phyloP scores from a whole-genome alignment of 1,140 invertebrate genomes.

The Mesaphorura yosii region DNA sequence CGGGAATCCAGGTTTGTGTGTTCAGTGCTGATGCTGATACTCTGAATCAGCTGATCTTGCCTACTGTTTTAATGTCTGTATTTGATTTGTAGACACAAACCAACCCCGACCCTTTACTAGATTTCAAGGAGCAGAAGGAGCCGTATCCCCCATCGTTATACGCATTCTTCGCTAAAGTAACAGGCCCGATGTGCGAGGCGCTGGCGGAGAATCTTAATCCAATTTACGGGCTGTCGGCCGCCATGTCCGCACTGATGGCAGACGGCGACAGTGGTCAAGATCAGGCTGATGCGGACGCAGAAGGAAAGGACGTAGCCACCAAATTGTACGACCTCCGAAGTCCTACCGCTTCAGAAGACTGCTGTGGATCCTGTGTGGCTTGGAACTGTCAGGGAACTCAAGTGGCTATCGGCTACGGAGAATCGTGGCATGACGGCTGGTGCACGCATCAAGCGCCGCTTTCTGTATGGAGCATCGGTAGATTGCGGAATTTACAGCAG shows the following conservation, averaged over 20 bases:
- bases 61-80: too few species aligned
- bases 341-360: constrained; percentile 12
- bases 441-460: constrained; percentile 22
- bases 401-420: constrained; percentile 24
- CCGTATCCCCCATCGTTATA: constrained; percentile 24
- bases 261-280: constrained; percentile 6
- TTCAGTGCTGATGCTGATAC: too few species aligned
- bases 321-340: constrained; percentile 15
- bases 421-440: constrained; percentile 15
- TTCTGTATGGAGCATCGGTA: constrained; percentile 23
- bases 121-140: too few species aligned
- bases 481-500: too few species aligned
- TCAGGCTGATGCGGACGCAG: background rate
- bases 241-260: too few species aligned
- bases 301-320: background rate
- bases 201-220: constrained; percentile 21
- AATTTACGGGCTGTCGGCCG: constrained; percentile 8
- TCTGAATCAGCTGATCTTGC: too few species aligned
- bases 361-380: constrained; percentile 12
- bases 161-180: constrained; percentile 27
- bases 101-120: too few species aligned
- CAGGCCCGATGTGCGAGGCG: constrained; percentile 16
- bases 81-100: too few species aligned
- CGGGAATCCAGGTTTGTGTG: too few species aligned
- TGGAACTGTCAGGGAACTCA: constrained; percentile 26